A percentile compares a stretch with the other conserved stretches of the same genome.
These are phyloP conservation scores for Pissodes strobi DNA, from an alignment of 1,140 invertebrate species.

Conservation along the genomic window DNA sequence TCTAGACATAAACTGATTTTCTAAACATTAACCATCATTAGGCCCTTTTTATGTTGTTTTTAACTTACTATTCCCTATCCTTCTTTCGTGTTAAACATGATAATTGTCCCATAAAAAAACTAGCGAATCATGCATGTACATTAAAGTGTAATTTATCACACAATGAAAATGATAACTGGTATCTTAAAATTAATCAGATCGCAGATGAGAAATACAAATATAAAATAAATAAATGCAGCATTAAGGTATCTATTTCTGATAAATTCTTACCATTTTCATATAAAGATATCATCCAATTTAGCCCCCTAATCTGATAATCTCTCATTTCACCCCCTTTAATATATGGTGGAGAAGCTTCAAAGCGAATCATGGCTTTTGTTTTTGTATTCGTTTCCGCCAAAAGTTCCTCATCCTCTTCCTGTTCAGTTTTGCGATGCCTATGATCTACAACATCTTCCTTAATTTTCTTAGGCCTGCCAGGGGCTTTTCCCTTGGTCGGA, in stretches of 20 bases:
- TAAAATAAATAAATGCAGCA: too few species aligned
- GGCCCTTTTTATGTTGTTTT: too few species aligned
- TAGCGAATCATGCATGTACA: background rate
- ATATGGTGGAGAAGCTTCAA: constrained; percentile 89
- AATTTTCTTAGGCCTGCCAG: constrained; percentile 79
- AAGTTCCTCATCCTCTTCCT: constrained; percentile 99
- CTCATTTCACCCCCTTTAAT: constrained; percentile 92
- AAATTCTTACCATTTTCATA: constrained; percentile 89
- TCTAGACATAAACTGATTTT: too few species aligned
- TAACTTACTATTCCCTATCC: too few species aligned
- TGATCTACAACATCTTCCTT: constrained; percentile 64
- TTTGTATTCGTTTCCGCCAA: constrained; percentile 84
- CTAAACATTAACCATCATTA: too few species aligned
- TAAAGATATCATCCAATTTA: constrained; percentile 99
- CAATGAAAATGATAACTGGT: constrained; percentile 81
- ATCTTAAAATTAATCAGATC: constrained; percentile 74
- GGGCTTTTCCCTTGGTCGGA: constrained; percentile 57
- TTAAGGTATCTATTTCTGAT: too few species aligned
- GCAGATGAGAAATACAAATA: too few species aligned
- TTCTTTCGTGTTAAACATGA: too few species aligned
- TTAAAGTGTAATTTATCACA: constrained; percentile 76
- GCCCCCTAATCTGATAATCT: constrained; percentile 97
- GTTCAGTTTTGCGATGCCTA: constrained; percentile 97
- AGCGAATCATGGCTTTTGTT: constrained; percentile 78
- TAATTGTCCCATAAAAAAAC: too few species aligned